Evolutionary conservation across 92 coral and sea anemone genomes (phyloP).

Genomic region (Phymanthus crucifer): DNA sequence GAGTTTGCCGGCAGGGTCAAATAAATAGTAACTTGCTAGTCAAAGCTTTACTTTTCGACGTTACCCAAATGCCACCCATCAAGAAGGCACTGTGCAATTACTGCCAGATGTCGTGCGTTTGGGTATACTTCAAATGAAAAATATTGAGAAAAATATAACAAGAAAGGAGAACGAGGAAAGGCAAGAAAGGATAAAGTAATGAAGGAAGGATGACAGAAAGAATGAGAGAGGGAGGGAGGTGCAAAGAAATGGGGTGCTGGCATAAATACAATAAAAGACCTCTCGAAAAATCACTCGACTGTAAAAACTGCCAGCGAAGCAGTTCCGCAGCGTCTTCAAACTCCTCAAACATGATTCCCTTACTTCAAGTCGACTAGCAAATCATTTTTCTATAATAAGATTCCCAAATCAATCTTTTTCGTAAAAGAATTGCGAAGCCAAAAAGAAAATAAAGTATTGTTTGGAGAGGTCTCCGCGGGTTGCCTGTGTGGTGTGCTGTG

Average conservation of each 20-base stretch:
- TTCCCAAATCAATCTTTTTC: too few relatives aligned
- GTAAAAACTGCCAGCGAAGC: not conserved
- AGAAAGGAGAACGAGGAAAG: not conserved
- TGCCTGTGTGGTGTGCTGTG: constrained; percentile 27
- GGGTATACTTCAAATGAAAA: not conserved
- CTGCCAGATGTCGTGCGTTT: not conserved
- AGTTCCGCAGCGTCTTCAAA: not conserved
- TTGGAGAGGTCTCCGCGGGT: not conserved
- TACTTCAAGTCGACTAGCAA: not conserved
- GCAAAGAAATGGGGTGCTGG: not conserved
- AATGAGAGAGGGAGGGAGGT: not conserved
- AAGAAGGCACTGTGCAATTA: not conserved
- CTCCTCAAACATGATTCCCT: not conserved
- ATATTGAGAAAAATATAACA: not conserved
- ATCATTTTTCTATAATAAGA: too few relatives aligned
- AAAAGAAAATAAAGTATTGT: not conserved
- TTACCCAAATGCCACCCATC: not conserved
- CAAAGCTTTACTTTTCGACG: not conserved
- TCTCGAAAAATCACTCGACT: not conserved
- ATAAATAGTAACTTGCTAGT: not conserved
- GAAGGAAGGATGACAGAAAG: not conserved
- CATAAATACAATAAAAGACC: not conserved
- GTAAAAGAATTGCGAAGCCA: not conserved
- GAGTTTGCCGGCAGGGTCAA: constrained; percentile 4
- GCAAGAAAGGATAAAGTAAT: not conserved